Percentiles rank a stretch among this genome's conserved stretches.
These are phyloP conservation scores for Poicephalus meyeri DNA, from an alignment of 2,113 vertebrate species.

Conservation along the genomic window DNA sequence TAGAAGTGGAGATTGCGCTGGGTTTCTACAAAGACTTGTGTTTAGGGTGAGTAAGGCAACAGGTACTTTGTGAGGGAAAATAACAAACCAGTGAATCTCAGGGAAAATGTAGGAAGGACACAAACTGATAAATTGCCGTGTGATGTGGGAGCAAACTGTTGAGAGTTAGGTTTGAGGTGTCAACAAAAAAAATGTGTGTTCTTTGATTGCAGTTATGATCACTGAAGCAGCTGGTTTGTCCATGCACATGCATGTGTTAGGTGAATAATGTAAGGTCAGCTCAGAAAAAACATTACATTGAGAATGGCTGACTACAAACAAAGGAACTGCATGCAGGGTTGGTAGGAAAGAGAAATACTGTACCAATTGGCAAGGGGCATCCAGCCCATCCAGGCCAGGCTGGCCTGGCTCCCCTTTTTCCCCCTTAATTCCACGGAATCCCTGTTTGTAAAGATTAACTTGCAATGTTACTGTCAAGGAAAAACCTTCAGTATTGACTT, in stretches of 20 bases:
- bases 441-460: constrained; percentile 99
- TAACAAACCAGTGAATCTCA: background rate
- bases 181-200: background rate
- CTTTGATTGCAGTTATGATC: background rate
- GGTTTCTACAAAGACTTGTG: background rate
- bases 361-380: constrained; percentile 99
- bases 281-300: constrained; percentile 69
- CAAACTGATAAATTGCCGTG: background rate
- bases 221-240: constrained; percentile 44
- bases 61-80: constrained; percentile 36
- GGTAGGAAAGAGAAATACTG: constrained; percentile 98
- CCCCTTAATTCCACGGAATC: constrained; percentile 99
- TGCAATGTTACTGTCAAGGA: constrained; percentile 89
- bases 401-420: constrained; percentile 99
- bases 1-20: background rate
- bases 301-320: constrained; percentile 66
- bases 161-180: constrained; percentile 37
- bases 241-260: constrained; percentile 76
- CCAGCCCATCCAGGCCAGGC: constrained; percentile 99
- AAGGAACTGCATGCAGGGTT: constrained; percentile 87
- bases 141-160: constrained; percentile 20
- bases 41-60: constrained; percentile 46
- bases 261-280: constrained; percentile 64
- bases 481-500: constrained; percentile 63
- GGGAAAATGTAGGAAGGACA: constrained; percentile 40